These are phyloP conservation scores for Oasisia sp. DNA, from an alignment of 2,888 invertebrate species.

Conservation along the genomic window DNA sequence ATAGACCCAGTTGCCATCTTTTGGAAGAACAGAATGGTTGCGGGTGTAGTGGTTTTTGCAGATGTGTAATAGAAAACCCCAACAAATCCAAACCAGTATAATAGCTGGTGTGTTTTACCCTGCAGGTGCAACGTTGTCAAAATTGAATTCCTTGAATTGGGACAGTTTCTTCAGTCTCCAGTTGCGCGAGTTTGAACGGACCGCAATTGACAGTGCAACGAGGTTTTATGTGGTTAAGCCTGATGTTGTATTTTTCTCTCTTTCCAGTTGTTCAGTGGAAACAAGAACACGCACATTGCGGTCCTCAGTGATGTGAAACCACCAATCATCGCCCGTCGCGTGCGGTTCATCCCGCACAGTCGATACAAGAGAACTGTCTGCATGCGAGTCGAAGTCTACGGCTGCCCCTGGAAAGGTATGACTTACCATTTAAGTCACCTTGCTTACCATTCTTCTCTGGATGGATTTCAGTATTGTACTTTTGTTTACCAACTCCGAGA, in stretches of 20 bases:
- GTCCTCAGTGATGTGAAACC: conserved; percentile 8
- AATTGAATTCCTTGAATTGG: background rate
- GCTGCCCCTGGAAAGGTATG: conserved; percentile 21
- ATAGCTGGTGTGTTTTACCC: background rate
- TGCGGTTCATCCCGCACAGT: conserved; percentile 23
- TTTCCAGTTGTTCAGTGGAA: conserved; percentile 20
- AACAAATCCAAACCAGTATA: background rate
- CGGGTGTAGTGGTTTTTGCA: background rate
- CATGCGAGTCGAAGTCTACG: conserved; percentile 20
- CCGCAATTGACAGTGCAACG: background rate
- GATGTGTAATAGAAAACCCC: background rate
- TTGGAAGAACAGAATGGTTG: background rate
- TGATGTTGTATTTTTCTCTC: background rate
- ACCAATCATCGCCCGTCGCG: conserved; percentile 19
- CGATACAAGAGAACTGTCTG: conserved; percentile 14
- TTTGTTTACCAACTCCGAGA: no score
- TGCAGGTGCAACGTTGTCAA: background rate
- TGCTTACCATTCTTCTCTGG: no score
- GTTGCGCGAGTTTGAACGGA: background rate
- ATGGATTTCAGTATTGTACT: no score
- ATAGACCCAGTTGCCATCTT: background rate
- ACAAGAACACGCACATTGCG: conserved; percentile 19
- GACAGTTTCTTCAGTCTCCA: background rate
- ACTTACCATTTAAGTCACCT: background rate
- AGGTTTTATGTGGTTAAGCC: background rate